Percentiles rank a stretch among this genome's conserved stretches.
These are phyloP conservation scores for Popillia japonica DNA, from an alignment of 1,140 invertebrate genomes.

Conservation along the genomic window DNA sequence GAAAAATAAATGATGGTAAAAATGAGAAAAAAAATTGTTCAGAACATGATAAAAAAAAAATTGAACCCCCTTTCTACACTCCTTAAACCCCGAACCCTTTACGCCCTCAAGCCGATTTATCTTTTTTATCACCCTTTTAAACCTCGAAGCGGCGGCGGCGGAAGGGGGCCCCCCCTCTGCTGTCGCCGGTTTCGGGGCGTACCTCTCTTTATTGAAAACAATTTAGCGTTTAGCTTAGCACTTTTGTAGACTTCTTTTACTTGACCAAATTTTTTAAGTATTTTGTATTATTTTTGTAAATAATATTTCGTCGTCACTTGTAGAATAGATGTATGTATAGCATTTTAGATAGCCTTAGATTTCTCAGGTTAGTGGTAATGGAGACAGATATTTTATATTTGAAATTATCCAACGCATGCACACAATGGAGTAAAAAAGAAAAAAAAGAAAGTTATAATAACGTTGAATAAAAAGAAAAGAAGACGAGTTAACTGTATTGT, in stretches of 20 bases:
- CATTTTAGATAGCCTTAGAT: constrained; percentile 59
- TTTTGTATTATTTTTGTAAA: constrained; percentile 59
- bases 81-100: background rate
- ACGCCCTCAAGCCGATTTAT: too few relatives aligned
- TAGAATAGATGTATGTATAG: constrained; percentile 61
- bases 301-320: constrained; percentile 57
- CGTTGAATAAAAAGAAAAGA: constrained; percentile 28
- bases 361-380: constrained; percentile 60
- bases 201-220: background rate
- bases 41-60: background rate
- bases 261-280: constrained; percentile 54
- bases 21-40: background rate
- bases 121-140: too few relatives aligned
- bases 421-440: too few relatives aligned
- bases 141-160: too few relatives aligned
- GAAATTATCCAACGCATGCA: constrained; percentile 57
- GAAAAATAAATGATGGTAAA: background rate
- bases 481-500: constrained; percentile 59
- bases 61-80: background rate
- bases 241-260: constrained; percentile 53
- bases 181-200: background rate
- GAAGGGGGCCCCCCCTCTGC: too few relatives aligned
- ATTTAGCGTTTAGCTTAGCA: constrained; percentile 56
- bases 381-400: constrained; percentile 56
- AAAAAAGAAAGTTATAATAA: too few relatives aligned